Conservation (phyloP, 1,140 invertebrate species). For the Ridgeia piscesae region DNA sequence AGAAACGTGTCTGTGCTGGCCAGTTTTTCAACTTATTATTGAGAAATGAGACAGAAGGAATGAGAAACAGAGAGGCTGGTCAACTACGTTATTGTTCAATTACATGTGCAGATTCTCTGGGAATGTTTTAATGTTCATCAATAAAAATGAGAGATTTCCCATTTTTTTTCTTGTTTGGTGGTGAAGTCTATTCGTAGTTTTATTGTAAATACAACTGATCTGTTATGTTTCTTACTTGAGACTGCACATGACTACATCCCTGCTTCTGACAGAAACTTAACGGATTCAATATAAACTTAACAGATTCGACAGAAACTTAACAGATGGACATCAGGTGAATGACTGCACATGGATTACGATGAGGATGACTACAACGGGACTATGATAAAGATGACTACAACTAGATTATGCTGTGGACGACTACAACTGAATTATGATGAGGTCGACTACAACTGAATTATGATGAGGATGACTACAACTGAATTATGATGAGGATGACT, state of each 20-base stretch:
- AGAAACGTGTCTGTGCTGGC: background rate
- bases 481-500: too few relatives aligned
- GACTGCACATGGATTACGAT: background rate
- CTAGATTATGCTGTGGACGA: too few relatives aligned
- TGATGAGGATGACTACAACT: too few relatives aligned
- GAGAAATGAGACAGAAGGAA: background rate
- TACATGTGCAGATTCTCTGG: background rate
- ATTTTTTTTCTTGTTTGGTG: background rate
- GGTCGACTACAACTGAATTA: too few relatives aligned
- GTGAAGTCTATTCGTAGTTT: background rate
- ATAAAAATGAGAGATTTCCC: background rate
- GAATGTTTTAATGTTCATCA: background rate
- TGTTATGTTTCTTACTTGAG: background rate
- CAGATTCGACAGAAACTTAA: background rate
- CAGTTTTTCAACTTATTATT: background rate
- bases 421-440: too few relatives aligned
- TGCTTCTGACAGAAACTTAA: background rate
- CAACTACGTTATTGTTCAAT: background rate
- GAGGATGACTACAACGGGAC: too few relatives aligned
- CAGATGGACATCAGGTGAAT: background rate
- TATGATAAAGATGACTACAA: too few relatives aligned
- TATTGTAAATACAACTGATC: background rate
- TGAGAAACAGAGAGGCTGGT: background rate
- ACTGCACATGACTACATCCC: background rate
- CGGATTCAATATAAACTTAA: background rate